Percentiles rank a stretch among this genome's conserved stretches.
These are phyloP conservation scores for Forbesichthys papilliferus DNA, from an alignment of 2,113 vertebrate species.

Conservation along the genomic window DNA sequence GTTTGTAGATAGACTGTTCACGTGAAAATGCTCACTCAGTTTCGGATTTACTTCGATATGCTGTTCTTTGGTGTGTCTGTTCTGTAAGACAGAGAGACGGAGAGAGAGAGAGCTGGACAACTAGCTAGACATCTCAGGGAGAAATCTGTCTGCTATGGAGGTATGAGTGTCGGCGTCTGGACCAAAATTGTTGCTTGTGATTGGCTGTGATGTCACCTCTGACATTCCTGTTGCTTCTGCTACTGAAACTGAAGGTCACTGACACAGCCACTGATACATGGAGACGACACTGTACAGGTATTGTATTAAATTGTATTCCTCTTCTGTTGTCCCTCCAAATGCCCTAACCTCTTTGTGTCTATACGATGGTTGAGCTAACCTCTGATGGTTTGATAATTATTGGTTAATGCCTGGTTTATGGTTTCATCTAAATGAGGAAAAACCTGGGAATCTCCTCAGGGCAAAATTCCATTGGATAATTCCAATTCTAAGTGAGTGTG, in stretches of 20 bases:
- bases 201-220: conserved; percentile 51
- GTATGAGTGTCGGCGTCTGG: conserved; percentile 38
- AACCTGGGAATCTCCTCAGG: conserved; percentile 61
- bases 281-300: conserved; percentile 66
- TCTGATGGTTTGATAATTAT: conserved; percentile 49
- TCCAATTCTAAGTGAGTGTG: conserved; percentile 51
- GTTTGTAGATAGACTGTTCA: conserved; percentile 4
- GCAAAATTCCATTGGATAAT: conserved; percentile 67
- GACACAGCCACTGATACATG: conserved; percentile 39
- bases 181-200: conserved; percentile 29
- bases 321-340: conserved; percentile 3
- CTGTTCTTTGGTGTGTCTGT: neutral
- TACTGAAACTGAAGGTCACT: conserved; percentile 49
- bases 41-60: conserved; percentile 11
- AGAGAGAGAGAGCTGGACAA: neutral
- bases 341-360: neutral
- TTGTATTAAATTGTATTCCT: neutral
- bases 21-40: conserved; percentile 20
- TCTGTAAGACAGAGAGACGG: conserved; percentile 15
- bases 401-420: conserved; percentile 36
- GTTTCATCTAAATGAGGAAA: conserved; percentile 27
- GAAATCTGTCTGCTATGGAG: conserved; percentile 44
- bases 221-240: conserved; percentile 51
- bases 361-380: conserved; percentile 2
- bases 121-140: neutral